Base-by-base conservation (phyloP, 2,797 vertebrate genomes). In the Thalassophryne amazonica region DNA sequence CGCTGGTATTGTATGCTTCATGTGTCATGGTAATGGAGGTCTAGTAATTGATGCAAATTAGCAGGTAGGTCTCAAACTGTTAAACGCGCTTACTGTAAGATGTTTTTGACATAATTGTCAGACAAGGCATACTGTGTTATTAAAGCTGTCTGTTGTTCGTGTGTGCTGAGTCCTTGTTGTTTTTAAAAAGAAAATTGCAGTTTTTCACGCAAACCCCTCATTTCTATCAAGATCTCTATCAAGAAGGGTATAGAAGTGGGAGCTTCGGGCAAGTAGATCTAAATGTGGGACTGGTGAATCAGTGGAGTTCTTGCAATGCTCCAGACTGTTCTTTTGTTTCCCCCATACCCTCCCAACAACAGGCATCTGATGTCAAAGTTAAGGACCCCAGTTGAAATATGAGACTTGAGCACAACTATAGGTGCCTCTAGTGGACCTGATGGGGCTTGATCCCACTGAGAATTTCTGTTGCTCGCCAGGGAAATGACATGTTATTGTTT, bases 251-350 rank as follows among this genome's bases (percentile, higher is more conserved):
- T 30, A 42, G 13, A n/a, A 66, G 20, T 13, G 5, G 18, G 16
- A 20, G 56, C 72, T 70, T 1, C 57, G 46, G 75, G 69, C 56
- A 37, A 32, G 19, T 33, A 49, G 37, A 31, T 62, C 29, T 49
- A 33, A 75, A 70, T 64, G 51, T 67, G 49, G 61, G 51, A 53
- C 38, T 54, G 21, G 17, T 1, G 22, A 48, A 66, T 78, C 27
- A 15, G 73, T 70, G 16, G 27, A 53, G 19, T 52, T 15, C 24
- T 46, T 3, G 10, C 33, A 25, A 42, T 48, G 25, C 55, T 54
- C 8, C 17, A 25, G 41, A 30, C 11, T 14, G 33, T 46, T 27
- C 16, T 45, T 27, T 15, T 56, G n/a, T n/a, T n/a, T n/a, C n/a
- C n/a, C n/a, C n/a, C n/a, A n/a, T n/a, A n/a, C n/a, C n/a, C n/a